Base-by-base conservation (phyloP, 2,888 invertebrate genomes). In the Smittia aterrima region DNA sequence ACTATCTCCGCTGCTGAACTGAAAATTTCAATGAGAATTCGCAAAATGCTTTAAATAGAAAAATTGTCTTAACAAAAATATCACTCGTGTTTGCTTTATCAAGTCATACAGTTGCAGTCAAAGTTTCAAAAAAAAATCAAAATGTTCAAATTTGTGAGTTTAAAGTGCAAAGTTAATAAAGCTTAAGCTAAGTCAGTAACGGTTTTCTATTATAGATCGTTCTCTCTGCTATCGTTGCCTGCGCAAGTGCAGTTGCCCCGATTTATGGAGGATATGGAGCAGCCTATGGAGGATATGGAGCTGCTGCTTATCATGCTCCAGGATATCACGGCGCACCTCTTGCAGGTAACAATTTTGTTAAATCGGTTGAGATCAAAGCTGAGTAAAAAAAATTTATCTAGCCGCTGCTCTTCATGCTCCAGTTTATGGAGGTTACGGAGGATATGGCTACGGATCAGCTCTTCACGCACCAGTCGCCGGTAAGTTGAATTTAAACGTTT, bases 131-230 rank as follows among this genome's bases (percentile, higher is more conserved):
- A 20, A 74, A 74, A 25, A 22, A 25, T 66, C 64, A 74, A 66
- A 64, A 74, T 74, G 74, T 74, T 74, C 74, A 47, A 47, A n/a
- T 47, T 74, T 38, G 74, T 74, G 32, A 74, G 64, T n/a, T 18
- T 2, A 27, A 27, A 13, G 3, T 27, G 58, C 58, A 47, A 47
- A 22, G 6, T 24, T 24, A 22, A 16, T 58, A 11, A 18, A 2
- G 22, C 7, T 64, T 4, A 6, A 27, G 9, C 2, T 25, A 1
- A 9, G 4, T 27, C 1, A 40, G 9, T 72, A 4, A n/a, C 18
- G 32, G 22, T 70, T n/a, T 13, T 62, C 20, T 13, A 7, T 38
- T 62, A 7, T 13, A 72, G 72, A 53, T 72, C 72, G 62, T 72
- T 62, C 72, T 72, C 72, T 72, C 72, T 58, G 72, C 72, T 22